Conservation (phyloP, 2,797 vertebrate genomes). For the Rallus crepitans region DNA sequence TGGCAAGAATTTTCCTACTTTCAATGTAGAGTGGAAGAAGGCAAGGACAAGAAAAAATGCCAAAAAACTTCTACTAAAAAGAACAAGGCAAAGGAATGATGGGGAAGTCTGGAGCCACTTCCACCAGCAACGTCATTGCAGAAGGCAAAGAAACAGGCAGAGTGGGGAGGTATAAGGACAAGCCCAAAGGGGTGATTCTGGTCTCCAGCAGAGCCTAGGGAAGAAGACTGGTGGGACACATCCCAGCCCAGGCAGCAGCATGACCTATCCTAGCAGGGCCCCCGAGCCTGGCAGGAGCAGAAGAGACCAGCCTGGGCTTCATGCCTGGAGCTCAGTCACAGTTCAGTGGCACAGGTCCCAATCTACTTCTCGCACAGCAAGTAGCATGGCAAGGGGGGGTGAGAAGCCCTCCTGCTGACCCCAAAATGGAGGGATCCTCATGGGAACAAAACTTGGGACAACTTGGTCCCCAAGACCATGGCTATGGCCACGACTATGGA, state of each 20-base stretch:
- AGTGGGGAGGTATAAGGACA: not conserved
- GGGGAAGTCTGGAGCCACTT: not conserved
- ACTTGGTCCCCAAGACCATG: not conserved
- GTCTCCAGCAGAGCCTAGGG: not conserved
- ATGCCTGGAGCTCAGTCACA: not conserved
- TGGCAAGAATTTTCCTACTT: not conserved
- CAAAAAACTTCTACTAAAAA: not conserved
- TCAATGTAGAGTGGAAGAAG: not conserved
- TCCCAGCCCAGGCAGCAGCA: not conserved
- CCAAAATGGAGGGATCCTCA: not conserved
- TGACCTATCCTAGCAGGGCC: not conserved
- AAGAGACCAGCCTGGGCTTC: not conserved
- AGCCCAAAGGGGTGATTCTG: not conserved
- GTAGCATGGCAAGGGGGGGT: fast-evolving
- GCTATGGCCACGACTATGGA: not conserved
- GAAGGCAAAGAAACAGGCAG: not conserved
- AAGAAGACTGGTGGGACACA: not conserved
- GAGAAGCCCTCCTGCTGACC: not conserved
- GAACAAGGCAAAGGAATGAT: not conserved
- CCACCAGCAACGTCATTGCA: fast-evolving
- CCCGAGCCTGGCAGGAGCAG: not conserved
- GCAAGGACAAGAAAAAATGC: not conserved
- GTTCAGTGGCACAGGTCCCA: not conserved
- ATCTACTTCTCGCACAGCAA: not conserved
- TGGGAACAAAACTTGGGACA: not conserved